Percentiles rank a stretch among this genome's conserved stretches.
These are phyloP conservation scores for Prosopocoilus inquinatus DNA, from an alignment of 2,888 invertebrate genomes.

Conservation along the genomic window DNA sequence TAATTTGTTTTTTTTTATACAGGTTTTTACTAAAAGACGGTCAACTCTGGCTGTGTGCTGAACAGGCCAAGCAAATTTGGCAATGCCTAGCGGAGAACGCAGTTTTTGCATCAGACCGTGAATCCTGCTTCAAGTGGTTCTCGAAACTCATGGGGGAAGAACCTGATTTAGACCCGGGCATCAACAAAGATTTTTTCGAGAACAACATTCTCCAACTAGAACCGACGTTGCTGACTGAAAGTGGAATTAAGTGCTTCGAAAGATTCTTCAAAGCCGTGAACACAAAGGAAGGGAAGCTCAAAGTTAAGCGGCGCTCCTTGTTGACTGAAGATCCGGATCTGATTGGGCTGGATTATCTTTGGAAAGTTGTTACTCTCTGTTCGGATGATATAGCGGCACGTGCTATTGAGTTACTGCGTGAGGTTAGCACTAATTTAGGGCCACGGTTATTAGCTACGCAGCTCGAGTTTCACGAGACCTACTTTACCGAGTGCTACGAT, in stretches of 20 bases:
- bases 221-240: conserved; percentile 87
- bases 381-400: conserved; percentile 90
- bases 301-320: conserved; percentile 79
- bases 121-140: conserved; percentile 98
- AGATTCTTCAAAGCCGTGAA: conserved; percentile 94
- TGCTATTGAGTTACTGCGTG: conserved; percentile 87
- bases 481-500: conserved; percentile 89
- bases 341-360: conserved; percentile 94
- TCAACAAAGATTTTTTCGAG: conserved; percentile 94
- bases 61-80: conserved; percentile 97
- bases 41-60: conserved; percentile 93
- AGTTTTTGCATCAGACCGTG: conserved; percentile 87
- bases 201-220: conserved; percentile 90
- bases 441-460: conserved; percentile 76
- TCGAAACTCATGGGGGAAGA: conserved; percentile 96
- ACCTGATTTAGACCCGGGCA: conserved; percentile 94
- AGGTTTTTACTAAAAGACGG: conserved; percentile 92
- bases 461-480: conserved; percentile 85
- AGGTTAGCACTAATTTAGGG: conserved; percentile 91
- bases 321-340: conserved; percentile 92
- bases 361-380: conserved; percentile 81
- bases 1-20: conserved; percentile 18
- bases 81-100: conserved; percentile 92
- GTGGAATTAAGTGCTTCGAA: conserved; percentile 88
- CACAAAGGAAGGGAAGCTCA: conserved; percentile 89